Evolutionary conservation across 53 echinoderm and acorn worm species (phyloP).

Genomic region (Paracentrotus lividus): DNA sequence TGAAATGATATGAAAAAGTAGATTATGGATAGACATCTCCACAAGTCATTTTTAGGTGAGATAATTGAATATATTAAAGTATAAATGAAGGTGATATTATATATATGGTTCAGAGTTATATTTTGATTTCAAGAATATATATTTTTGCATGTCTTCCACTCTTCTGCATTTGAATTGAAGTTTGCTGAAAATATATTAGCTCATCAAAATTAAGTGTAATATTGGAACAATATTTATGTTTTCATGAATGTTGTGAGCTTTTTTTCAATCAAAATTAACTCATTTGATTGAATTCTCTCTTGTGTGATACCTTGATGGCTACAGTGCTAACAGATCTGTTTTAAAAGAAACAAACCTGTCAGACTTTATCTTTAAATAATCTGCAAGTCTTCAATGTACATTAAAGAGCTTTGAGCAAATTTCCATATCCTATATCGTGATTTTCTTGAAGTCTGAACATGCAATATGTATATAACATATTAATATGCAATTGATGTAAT

Average conservation of each 20-base stretch:
- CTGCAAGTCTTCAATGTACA: neutral
- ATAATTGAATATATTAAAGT: neutral
- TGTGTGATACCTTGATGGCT: neutral
- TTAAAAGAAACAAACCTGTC: neutral
- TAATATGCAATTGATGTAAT: neutral
- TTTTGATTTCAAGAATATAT: constrained; percentile 33
- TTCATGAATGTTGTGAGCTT: neutral
- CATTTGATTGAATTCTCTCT: neutral
- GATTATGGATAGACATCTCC: neutral
- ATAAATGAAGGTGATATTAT: neutral
- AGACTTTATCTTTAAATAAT: neutral
- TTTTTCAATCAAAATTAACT: neutral
- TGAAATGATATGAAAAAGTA: neutral
- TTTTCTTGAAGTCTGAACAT: neutral
- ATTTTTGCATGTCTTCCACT: constrained; percentile 61
- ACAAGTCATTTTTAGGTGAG: neutral
- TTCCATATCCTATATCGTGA: neutral
- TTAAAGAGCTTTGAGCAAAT: neutral
- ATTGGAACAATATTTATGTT: neutral
- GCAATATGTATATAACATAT: neutral
- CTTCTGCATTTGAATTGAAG: constrained; percentile 1
- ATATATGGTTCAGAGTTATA: constrained; percentile 10
- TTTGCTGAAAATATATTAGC: neutral
- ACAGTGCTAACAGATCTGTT: neutral
- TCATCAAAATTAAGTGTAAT: neutral